phyloP scores from a whole-genome alignment of 2,797 vertebrate species.

The Crotalus adamanteus region DNA sequence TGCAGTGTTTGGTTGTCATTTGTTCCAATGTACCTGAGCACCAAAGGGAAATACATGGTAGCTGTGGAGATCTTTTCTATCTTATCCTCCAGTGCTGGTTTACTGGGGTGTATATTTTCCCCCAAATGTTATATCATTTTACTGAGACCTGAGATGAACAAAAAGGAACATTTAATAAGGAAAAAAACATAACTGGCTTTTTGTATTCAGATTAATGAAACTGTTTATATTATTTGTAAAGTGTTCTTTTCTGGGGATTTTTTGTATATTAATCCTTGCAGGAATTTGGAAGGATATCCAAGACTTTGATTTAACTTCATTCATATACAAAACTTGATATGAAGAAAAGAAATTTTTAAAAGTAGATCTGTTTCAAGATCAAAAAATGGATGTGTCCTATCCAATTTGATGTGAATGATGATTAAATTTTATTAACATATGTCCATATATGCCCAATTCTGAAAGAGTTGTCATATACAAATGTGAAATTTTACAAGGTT shows the following conservation, averaged over 20 bases:
- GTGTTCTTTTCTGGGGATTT: too few relatives aligned
- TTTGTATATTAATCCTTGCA: neutral
- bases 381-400: neutral
- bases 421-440: neutral
- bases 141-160: neutral
- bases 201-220: neutral
- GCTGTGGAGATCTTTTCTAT: too few relatives aligned
- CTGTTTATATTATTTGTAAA: neutral
- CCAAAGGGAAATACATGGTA: too few relatives aligned
- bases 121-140: too few relatives aligned
- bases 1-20: too few relatives aligned
- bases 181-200: neutral
- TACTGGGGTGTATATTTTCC: too few relatives aligned
- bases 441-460: neutral
- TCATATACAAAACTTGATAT: neutral
- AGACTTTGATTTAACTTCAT: neutral
- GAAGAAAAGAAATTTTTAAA: neutral
- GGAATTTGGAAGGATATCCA: neutral
- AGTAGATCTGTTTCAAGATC: neutral
- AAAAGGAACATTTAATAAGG: neutral
- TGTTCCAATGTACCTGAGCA: too few relatives aligned
- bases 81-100: neutral
- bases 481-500: too few relatives aligned
- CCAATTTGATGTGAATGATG: neutral
- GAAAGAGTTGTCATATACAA: neutral